Evolutionary conservation across 1,140 invertebrate species (phyloP).

Genomic region (Drosophila repleta): DNA sequence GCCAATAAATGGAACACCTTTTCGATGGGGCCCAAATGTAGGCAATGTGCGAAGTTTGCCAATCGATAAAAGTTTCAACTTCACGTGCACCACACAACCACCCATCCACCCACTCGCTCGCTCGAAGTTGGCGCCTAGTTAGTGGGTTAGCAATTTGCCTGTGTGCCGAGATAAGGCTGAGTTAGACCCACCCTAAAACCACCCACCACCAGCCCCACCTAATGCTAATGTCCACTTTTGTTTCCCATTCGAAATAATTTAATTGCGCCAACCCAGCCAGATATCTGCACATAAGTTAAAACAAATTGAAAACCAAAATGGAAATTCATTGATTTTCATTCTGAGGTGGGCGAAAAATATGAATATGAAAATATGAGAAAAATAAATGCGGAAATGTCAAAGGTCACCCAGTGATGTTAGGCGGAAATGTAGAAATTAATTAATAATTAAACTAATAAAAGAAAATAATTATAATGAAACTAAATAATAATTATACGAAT

Average conservation of each 20-base stretch:
- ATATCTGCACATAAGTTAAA: conserved; percentile 9
- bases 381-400: no score
- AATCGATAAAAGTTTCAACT: conserved; percentile 67
- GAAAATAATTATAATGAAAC: no score
- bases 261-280: conserved; percentile 50
- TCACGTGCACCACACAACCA: conserved; percentile 36
- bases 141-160: background rate
- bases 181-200: background rate
- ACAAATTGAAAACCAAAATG: background rate
- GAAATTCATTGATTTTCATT: conserved; percentile 43
- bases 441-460: no score
- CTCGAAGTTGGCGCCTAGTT: conserved; percentile 16
- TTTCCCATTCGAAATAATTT: conserved; percentile 40
- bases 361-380: no score
- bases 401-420: background rate
- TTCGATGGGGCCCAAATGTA: conserved; percentile 36
- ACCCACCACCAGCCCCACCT: background rate
- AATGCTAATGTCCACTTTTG: conserved; percentile 51
- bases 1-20: conserved; percentile 29
- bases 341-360: background rate
- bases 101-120: conserved; percentile 10
- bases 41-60: conserved; percentile 54
- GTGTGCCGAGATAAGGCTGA: conserved; percentile 7
- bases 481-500: no score
- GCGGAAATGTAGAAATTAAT: background rate